phyloP scores from a whole-genome alignment of 2,888 invertebrate genomes.

The Polylopha cassiicola region DNA sequence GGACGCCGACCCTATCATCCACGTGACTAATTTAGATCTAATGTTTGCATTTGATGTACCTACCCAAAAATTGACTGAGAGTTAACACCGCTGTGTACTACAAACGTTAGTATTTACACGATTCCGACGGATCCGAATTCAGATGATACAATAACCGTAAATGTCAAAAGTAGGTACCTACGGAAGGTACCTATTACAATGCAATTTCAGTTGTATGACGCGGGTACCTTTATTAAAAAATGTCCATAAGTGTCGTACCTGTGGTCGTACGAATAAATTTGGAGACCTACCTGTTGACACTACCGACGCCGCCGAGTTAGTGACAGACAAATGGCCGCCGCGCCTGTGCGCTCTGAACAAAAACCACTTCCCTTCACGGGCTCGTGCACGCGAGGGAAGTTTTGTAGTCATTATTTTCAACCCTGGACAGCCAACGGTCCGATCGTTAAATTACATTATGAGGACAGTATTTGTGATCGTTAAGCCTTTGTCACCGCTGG shows the following conservation, averaged over 20 bases:
- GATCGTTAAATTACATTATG: conserved; percentile 30
- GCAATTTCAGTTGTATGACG: conserved; percentile 10
- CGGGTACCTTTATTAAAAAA: conserved; percentile 15
- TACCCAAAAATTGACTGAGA: too few relatives aligned
- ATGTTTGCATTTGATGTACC: too few relatives aligned
- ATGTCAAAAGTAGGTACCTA: too few relatives aligned
- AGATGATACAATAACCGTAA: too few relatives aligned
- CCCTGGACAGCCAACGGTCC: conserved; percentile 31
- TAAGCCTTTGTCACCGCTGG: conserved; percentile 20
- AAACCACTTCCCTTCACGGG: conserved; percentile 17
- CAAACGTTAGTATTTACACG: too few relatives aligned
- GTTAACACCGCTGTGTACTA: too few relatives aligned
- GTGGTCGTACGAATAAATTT: conserved; percentile 11
- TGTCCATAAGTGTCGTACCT: too few relatives aligned
- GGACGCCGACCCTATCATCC: too few relatives aligned
- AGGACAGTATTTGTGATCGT: conserved; percentile 18
- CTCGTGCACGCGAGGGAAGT: conserved; percentile 17
- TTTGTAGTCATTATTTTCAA: conserved; percentile 26
- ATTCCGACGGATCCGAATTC: too few relatives aligned
- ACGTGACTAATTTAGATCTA: too few relatives aligned
- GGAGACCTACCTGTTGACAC: conserved; percentile 22
- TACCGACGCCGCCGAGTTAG: conserved; percentile 8
- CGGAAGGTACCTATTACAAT: too few relatives aligned
- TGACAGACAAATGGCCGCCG: conserved; percentile 23
- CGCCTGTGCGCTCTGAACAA: conserved; percentile 17